Evolutionary conservation across 2,888 invertebrate genomes (phyloP).

Genomic region (Drosophila trichaetosa): DNA sequence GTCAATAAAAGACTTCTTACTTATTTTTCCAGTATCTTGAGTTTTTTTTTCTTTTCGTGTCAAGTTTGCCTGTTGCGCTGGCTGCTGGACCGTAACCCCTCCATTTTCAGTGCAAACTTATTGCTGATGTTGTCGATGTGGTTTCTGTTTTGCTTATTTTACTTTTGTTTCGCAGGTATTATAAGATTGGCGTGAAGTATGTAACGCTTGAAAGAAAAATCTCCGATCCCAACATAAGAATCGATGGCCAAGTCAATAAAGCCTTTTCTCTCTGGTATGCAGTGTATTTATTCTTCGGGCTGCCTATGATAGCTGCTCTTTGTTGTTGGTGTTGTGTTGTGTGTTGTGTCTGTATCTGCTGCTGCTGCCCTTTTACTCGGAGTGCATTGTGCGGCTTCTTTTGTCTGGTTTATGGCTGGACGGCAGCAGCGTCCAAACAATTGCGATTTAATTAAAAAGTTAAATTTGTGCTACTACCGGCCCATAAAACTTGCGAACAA

Average conservation of each 20-base stretch:
- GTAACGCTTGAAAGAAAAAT: too few relatives aligned
- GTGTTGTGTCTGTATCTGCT: constrained; percentile 2
- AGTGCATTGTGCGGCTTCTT: constrained; percentile 46
- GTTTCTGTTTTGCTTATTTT: neutral
- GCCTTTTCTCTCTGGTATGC: neutral
- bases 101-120: constrained; percentile 12
- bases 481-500: constrained; percentile 57
- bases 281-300: neutral
- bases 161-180: neutral
- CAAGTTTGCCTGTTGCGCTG: constrained; percentile 73
- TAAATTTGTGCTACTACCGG: constrained; percentile 63
- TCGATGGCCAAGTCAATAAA: neutral
- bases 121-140: constrained; percentile 26
- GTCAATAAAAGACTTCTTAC: neutral
- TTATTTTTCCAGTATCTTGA: constrained; percentile 5
- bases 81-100: neutral
- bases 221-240: neutral
- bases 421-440: constrained; percentile 54
- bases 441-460: constrained; percentile 77
- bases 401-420: constrained; percentile 54
- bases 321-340: constrained; percentile 8
- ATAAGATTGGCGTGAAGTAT: neutral
- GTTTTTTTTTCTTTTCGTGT: constrained; percentile 35
- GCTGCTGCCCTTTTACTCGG: constrained; percentile 13
- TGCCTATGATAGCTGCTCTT: neutral